Conservation (phyloP, 2,797 vertebrate species). For the Oophaga sylvatica region DNA sequence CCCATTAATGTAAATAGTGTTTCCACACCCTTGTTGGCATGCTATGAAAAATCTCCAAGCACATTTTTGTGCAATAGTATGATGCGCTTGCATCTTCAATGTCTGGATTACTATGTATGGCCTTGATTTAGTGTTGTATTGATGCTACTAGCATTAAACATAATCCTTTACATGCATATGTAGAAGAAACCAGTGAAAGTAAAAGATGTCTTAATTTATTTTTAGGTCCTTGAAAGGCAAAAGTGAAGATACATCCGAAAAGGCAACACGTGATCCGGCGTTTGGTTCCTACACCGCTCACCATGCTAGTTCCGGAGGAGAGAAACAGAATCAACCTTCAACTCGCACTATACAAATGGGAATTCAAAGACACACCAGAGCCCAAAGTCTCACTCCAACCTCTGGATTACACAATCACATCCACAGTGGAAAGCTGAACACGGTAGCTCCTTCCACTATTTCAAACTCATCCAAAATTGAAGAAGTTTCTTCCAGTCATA, state of each 20-base stretch:
- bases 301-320: constrained; percentile 45
- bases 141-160: no score
- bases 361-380: constrained; percentile 69
- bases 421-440: constrained; percentile 66
- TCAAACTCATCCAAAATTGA: constrained; percentile 67
- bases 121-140: no score
- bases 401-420: constrained; percentile 64
- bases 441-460: constrained; percentile 65
- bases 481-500: constrained; percentile 68
- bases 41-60: no score
- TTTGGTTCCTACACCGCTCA: constrained; percentile 65
- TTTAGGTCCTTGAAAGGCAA: constrained; percentile 37
- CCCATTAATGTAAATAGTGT: no score
- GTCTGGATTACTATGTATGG: no score
- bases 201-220: not conserved
- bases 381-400: constrained; percentile 60
- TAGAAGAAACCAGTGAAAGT: not conserved
- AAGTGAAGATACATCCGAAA: constrained; percentile 65
- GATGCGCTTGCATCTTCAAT: no score
- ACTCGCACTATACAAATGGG: constrained; percentile 73
- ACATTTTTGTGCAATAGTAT: no score
- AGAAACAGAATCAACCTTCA: constrained; percentile 28
- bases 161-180: no score
- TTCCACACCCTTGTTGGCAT: no score
- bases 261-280: constrained; percentile 43